Evolutionary conservation across 2,113 vertebrate genomes (phyloP).

Genomic region (Ardeotis arabs): DNA sequence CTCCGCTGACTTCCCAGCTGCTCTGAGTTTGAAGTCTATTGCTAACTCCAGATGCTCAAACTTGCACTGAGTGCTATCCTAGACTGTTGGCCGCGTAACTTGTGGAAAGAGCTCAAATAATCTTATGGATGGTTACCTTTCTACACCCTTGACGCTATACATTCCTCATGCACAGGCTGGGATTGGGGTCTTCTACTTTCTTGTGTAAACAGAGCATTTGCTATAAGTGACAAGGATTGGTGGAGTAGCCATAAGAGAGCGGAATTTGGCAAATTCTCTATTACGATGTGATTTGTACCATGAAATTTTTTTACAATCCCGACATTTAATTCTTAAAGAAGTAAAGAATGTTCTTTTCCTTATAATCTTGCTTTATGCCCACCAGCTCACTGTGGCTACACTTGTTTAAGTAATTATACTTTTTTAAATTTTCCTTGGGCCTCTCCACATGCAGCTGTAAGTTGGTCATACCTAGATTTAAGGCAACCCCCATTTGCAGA

Average conservation of each 20-base stretch:
- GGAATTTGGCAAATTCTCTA: conserved; percentile 42
- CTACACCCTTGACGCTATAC: conserved; percentile 15
- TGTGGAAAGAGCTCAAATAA: conserved; percentile 19
- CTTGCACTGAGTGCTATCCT: not conserved
- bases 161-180: conserved; percentile 10
- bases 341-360: not conserved
- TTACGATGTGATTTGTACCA: conserved; percentile 38
- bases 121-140: conserved; percentile 54
- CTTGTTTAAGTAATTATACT: conserved; percentile 39
- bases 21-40: not conserved
- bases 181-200: conserved; percentile 15
- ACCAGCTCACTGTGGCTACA: not conserved
- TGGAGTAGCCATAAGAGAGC: not conserved
- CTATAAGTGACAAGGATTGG: conserved; percentile 14
- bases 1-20: conserved; percentile 37
- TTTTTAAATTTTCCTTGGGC: conserved; percentile 32
- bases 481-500: not conserved
- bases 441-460: not conserved
- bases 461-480: not conserved
- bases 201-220: conserved; percentile 53
- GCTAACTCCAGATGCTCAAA: conserved; percentile 35
- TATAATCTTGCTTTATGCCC: not conserved
- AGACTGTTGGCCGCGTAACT: not conserved
- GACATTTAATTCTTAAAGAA: conserved; percentile 27
- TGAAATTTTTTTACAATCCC: conserved; percentile 22